These are phyloP conservation scores for Thalassoma bifasciatum DNA, from an alignment of 2,113 vertebrate species.

Conservation along the genomic window DNA sequence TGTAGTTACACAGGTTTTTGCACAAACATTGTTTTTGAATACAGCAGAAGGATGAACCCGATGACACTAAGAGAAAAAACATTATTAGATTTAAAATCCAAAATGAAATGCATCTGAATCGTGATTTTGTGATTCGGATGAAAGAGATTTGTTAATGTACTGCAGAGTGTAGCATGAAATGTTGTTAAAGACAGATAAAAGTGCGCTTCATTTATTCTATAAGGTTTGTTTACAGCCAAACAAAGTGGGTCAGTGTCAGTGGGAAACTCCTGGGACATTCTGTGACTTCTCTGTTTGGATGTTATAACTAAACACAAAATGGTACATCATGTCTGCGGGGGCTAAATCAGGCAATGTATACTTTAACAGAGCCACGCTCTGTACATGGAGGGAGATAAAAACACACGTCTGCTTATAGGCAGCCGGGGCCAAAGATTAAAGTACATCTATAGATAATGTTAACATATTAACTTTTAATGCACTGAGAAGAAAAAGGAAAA, in stretches of 20 bases:
- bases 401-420: neutral
- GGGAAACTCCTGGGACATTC: neutral
- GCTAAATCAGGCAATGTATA: slow-evolving; percentile 27
- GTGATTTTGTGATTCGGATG: neutral
- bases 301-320: slow-evolving; percentile 2
- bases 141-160: neutral
- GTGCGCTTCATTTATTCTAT: neutral
- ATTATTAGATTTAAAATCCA: no score
- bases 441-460: slow-evolving; percentile 46
- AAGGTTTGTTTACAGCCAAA: neutral
- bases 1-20: neutral
- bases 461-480: slow-evolving; percentile 47
- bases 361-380: neutral
- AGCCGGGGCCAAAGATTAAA: slow-evolving; percentile 42
- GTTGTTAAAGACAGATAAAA: neutral
- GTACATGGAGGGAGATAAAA: neutral
- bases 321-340: slow-evolving; percentile 4
- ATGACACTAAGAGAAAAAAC: no score
- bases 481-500: neutral
- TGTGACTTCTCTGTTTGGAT: neutral
- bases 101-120: neutral
- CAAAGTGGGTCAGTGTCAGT: neutral
- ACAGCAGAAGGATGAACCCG: neutral
- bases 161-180: neutral
- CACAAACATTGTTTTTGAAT: neutral